Percentiles rank a stretch among this genome's conserved stretches.
Evolutionary conservation across 2,888 invertebrate species (phyloP).

Genomic region (Acronicta aceris): DNA sequence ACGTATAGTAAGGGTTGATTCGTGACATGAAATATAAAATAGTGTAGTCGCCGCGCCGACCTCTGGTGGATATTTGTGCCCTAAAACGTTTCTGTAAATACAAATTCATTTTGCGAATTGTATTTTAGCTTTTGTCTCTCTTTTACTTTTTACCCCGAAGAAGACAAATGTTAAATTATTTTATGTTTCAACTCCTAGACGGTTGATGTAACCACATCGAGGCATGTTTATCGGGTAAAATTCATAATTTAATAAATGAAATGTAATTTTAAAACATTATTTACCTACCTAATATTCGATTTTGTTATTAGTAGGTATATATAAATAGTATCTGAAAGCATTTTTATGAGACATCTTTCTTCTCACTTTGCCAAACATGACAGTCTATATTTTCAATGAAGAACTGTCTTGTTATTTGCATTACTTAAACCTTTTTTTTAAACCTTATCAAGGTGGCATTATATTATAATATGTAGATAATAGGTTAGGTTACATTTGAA

Average conservation of each 20-base stretch:
- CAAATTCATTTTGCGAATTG: conserved; percentile 38
- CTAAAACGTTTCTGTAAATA: conserved; percentile 49
- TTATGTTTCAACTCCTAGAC: neutral
- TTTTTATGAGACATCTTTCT: too few relatives aligned
- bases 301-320: too few relatives aligned
- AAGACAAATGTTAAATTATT: neutral
- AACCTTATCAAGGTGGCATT: too few relatives aligned
- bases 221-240: neutral
- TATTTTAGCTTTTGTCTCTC: conserved; percentile 20
- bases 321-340: too few relatives aligned
- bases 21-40: conserved; percentile 64
- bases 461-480: too few relatives aligned
- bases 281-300: too few relatives aligned
- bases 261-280: neutral
- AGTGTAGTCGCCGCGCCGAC: conserved; percentile 28
- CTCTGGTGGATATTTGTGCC: conserved; percentile 39
- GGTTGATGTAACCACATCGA: neutral
- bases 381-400: too few relatives aligned
- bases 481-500: too few relatives aligned
- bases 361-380: too few relatives aligned
- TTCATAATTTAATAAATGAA: neutral
- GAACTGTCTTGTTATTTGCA: too few relatives aligned
- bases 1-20: conserved; percentile 65
- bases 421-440: too few relatives aligned
- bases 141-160: conserved; percentile 11